Percentiles rank a stretch among this genome's conserved stretches.
phyloP scores from a whole-genome alignment of 2,113 vertebrate species.

The Rhabdornis inornatus region DNA sequence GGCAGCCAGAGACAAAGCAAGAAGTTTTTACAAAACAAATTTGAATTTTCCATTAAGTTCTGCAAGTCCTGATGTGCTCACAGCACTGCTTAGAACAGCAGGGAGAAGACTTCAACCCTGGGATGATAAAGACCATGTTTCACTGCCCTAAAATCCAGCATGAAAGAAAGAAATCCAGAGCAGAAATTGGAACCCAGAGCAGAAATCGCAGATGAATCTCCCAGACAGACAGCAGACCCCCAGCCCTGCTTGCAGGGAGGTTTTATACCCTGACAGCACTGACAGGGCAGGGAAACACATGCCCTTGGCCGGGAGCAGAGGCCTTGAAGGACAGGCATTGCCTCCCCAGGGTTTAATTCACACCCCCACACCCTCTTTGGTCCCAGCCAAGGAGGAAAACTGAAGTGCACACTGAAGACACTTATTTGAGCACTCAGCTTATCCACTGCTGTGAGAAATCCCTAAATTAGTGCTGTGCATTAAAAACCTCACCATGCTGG shows the following conservation, averaged over 20 bases:
- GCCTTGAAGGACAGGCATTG: not conserved
- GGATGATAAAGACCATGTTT: not conserved
- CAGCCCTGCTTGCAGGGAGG: not conserved
- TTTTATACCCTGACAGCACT: not conserved
- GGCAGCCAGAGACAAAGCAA: not conserved
- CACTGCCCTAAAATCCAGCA: not conserved
- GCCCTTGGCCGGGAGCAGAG: not conserved
- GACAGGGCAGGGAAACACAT: not conserved
- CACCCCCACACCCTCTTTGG: not conserved
- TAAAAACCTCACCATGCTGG: fast-evolving
- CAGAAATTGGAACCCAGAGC: not conserved
- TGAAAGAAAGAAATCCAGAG: not conserved
- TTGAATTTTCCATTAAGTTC: not conserved
- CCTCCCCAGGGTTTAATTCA: not conserved
- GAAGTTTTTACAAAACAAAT: not conserved
- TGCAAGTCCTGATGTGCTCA: not conserved
- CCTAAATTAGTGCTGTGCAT: not conserved
- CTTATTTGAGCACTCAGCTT: not conserved
- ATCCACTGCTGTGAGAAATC: not conserved
- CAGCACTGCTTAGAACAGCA: fast-evolving
- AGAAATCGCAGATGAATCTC: not conserved
- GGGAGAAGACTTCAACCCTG: not conserved
- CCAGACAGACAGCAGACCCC: not conserved
- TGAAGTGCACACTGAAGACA: not conserved
- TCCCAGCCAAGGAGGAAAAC: not conserved